Conservation (phyloP, 2,888 invertebrate genomes). For the Sinohyriopsis cumingii region DNA sequence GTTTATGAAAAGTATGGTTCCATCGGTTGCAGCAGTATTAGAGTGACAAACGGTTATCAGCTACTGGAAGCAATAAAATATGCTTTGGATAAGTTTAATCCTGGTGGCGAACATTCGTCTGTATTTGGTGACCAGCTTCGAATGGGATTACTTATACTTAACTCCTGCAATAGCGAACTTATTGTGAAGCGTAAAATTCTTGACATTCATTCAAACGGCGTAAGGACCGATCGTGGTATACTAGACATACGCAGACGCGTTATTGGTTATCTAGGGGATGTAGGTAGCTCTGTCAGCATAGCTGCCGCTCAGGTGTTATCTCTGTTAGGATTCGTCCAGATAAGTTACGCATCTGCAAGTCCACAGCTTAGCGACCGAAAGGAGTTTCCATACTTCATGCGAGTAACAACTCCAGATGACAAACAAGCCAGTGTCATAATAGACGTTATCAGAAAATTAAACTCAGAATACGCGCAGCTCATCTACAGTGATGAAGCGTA, state of each 20-base stretch:
- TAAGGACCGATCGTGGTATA: background rate
- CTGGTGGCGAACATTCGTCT: background rate
- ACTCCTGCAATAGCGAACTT: background rate
- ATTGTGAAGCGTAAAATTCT: background rate
- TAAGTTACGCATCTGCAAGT: background rate
- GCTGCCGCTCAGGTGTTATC: background rate
- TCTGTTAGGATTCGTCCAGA: background rate
- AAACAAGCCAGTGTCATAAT: background rate
- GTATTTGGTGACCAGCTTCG: background rate
- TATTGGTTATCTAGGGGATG: background rate
- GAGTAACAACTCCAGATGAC: background rate
- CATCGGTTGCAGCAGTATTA: background rate
- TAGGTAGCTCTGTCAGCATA: background rate
- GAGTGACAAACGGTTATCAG: background rate
- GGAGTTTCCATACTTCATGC: background rate
- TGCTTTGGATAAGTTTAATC: background rate
- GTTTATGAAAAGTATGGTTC: background rate
- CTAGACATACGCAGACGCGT: background rate
- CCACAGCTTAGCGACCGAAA: background rate
- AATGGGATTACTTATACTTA: conserved; percentile 1
- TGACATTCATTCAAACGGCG: background rate
- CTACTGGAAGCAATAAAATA: background rate
- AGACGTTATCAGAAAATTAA: background rate
- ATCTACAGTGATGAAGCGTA: conserved; percentile 1
- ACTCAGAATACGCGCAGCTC: background rate